Percentiles rank a stretch among this genome's conserved stretches.
Evolutionary conservation across 2,888 invertebrate genomes (phyloP).

Genomic region (Masnerella sp.): DNA sequence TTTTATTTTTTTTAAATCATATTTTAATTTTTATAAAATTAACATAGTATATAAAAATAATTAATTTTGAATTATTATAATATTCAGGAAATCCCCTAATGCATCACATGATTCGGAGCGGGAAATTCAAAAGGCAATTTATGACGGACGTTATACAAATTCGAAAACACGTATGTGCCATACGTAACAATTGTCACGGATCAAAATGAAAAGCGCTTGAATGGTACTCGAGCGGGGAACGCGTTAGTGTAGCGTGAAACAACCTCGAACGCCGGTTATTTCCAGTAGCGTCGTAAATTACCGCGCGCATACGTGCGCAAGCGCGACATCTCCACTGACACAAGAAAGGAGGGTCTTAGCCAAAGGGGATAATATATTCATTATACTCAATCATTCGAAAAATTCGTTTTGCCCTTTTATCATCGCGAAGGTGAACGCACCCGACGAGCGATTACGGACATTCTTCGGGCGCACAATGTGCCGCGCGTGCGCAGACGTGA

Average conservation of each 20-base stretch:
- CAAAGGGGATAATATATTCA: constrained; percentile 59
- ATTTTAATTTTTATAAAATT: no score
- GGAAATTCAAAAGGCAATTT: neutral
- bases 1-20: no score
- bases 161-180: constrained; percentile 18
- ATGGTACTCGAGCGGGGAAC: constrained; percentile 17
- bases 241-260: constrained; percentile 52
- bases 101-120: no score
- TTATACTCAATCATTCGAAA: constrained; percentile 58
- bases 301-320: constrained; percentile 53
- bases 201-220: constrained; percentile 43
- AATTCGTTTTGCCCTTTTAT: constrained; percentile 53
- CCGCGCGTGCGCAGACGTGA: no score
- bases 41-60: no score
- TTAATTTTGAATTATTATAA: no score
- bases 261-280: constrained; percentile 53
- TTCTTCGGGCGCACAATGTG: no score
- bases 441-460: constrained; percentile 10
- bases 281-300: constrained; percentile 61
- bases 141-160: constrained; percentile 17
- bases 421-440: constrained; percentile 46
- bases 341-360: constrained; percentile 54
- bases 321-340: constrained; percentile 57
- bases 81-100: no score
- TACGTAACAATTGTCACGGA: constrained; percentile 44